Conservation (phyloP, 1,140 invertebrate species). For the Leptopilina boulardi region DNA sequence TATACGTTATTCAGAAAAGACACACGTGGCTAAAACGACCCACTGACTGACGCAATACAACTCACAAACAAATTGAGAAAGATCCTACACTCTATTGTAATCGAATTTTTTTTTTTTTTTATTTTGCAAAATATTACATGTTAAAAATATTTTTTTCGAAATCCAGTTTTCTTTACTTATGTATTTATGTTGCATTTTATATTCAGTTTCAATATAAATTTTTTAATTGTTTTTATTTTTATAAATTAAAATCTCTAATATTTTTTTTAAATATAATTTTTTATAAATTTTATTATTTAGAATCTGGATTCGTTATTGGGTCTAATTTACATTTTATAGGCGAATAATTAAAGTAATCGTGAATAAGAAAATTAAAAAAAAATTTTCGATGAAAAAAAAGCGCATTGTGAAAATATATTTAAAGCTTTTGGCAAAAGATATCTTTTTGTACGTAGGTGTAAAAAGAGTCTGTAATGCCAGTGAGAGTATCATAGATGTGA, state of each 20-base stretch:
- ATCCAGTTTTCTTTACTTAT: too few relatives aligned
- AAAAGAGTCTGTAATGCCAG: neutral
- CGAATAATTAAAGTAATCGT: too few relatives aligned
- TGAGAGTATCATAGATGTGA: neutral
- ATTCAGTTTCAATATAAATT: neutral
- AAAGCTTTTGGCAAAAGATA: neutral
- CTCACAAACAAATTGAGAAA: slow-evolving; percentile 17
- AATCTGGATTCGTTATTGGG: too few relatives aligned
- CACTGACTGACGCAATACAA: slow-evolving; percentile 21
- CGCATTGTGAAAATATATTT: neutral
- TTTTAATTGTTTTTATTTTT: neutral
- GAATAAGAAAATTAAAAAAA: too few relatives aligned
- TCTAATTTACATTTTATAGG: too few relatives aligned
- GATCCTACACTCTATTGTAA: neutral
- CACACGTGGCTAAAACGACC: neutral
- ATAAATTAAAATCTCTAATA: neutral
- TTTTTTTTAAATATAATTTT: neutral
- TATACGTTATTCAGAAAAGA: neutral
- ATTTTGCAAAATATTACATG: neutral
- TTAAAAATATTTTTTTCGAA: neutral
- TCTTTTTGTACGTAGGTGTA: neutral
- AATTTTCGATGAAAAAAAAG: neutral
- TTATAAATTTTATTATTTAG: too few relatives aligned
- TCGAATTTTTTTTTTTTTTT: neutral
- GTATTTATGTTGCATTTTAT: too few relatives aligned